phyloP scores from a whole-genome alignment of 1,140 invertebrate genomes.

The Steinernema feltiae region DNA sequence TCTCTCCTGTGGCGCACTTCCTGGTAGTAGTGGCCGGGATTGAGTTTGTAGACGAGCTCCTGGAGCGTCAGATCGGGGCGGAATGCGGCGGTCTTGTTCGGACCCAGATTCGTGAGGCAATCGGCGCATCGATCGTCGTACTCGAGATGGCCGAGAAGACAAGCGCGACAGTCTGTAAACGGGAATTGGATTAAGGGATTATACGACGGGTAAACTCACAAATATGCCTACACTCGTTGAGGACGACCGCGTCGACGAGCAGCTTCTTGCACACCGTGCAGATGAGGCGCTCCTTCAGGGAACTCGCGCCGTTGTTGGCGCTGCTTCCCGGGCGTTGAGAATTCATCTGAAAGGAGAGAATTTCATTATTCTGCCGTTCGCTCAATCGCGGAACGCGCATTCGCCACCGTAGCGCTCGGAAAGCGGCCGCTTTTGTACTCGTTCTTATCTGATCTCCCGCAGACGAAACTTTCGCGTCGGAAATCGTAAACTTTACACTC shows the following conservation, averaged over 20 bases:
- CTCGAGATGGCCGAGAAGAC: not conserved
- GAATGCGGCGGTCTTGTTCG: not conserved
- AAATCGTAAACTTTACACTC: too few relatives aligned
- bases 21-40: not conserved
- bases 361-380: not conserved
- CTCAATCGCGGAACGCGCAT: too few relatives aligned
- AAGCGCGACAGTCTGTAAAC: conserved; percentile 3
- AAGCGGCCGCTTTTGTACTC: not conserved
- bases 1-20: not conserved
- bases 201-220: not conserved
- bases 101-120: not conserved
- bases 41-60: conserved; percentile 10
- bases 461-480: too few relatives aligned
- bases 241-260: not conserved
- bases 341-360: not conserved
- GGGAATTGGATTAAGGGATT: not conserved
- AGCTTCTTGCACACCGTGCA: conserved; percentile 8
- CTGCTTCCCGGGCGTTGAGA: not conserved
- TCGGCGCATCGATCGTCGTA: not conserved
- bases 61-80: not conserved
- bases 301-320: not conserved
- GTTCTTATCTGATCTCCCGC: too few relatives aligned
- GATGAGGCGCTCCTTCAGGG: not conserved
- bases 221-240: not conserved
- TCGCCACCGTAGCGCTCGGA: not conserved